Base-by-base conservation (phyloP, 92 coral and sea anemone species). In the Pocillopora grandis region DNA sequence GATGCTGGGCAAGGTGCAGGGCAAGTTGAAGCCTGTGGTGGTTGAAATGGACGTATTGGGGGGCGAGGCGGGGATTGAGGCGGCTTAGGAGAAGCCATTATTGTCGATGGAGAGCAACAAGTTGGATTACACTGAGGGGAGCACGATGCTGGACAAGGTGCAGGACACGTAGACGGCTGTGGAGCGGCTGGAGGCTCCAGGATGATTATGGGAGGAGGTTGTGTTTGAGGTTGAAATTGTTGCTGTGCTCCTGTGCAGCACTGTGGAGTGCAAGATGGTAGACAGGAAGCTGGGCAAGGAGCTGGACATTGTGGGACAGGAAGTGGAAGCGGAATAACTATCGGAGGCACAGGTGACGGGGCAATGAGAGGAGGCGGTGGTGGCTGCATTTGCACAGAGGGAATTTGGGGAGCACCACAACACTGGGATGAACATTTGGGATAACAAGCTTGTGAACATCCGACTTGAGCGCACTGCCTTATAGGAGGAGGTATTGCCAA, bases 251-350 rank as follows among this genome's bases (percentile, higher is more conserved):
- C 73, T 37, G 86, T 58, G 61, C 93, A 90, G 76, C 93, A 90
- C 69, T 81, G 88, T 48, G 85, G 83, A 37, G 90, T 81, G 75
- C 93, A 90, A 31, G 93, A 14, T 58, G 93, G 93, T 58, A 85
- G 83, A 79, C 93, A 90, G 12, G 90, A 75, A 23, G 78, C 71
- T 15, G 91, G 74, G 58, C 97, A 92, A 35, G 92, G 85, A 12
- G 88, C 90, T 14, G 94, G 88, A 49, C 94, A 91, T 48, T 86
- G 83, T 20, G 79, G 84, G 72, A 84, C 74, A 13, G 77, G 84
- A 35, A 84, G 81, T 35, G 87, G 80, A 18, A 84, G 74, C 17
- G 83, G 82, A 64, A 75, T 84, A 11, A 88, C 86, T 71, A 80
- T 76, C 42, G 85, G 81, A 3, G 78, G 76, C 27, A 62, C 84